Evolutionary conservation across 2,113 vertebrate genomes (phyloP).

Genomic region (Chloropsis hardwickii): DNA sequence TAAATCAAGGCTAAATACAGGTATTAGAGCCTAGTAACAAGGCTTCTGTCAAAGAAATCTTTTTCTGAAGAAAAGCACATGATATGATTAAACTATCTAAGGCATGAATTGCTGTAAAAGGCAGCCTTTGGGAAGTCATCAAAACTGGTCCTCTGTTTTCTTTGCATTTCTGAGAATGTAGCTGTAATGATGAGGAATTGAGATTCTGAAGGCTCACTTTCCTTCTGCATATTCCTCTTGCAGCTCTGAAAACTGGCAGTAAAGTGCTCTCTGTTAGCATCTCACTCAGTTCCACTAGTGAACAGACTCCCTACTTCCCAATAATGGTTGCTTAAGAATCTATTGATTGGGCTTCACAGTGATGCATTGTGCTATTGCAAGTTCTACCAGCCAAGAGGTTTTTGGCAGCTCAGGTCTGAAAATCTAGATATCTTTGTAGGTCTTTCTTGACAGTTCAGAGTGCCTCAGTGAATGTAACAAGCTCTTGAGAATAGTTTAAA

Average conservation of each 20-base stretch:
- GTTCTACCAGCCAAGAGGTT: neutral
- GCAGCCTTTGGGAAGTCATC: neutral
- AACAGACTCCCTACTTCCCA: neutral
- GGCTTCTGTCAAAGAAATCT: neutral
- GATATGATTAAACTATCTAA: neutral
- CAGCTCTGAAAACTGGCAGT: neutral
- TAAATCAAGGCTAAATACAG: constrained; percentile 16
- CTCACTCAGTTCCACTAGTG: constrained; percentile 6
- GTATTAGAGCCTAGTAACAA: neutral
- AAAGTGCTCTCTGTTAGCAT: neutral
- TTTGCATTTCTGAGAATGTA: neutral
- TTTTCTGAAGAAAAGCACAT: neutral
- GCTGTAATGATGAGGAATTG: neutral
- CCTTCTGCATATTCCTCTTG: neutral
- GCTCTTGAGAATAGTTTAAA: neutral
- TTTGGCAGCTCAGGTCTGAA: neutral
- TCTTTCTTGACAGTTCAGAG: neutral
- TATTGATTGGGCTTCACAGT: neutral
- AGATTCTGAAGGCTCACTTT: neutral
- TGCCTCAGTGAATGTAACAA: neutral
- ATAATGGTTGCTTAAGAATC: constrained; percentile 1
- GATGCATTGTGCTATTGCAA: neutral
- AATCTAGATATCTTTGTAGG: neutral
- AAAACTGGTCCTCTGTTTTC: neutral
- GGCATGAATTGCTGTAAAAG: neutral